Evolutionary conservation across 2,113 vertebrate genomes (phyloP).

Genomic region (Zosterops lateralis): DNA sequence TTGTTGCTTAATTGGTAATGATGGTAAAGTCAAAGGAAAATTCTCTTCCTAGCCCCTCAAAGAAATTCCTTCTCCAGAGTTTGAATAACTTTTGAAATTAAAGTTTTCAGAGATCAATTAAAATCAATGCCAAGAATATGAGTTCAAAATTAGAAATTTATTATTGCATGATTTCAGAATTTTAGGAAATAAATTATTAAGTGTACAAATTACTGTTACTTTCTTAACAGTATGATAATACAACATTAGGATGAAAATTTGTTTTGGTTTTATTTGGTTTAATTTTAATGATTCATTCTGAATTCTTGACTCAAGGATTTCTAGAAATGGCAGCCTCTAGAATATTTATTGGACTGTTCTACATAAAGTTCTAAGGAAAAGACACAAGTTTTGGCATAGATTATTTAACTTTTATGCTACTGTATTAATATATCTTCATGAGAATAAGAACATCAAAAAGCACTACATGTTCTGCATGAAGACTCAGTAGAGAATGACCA

Average conservation of each 20-base stretch:
- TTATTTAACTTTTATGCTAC: not conserved
- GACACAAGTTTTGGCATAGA: not conserved
- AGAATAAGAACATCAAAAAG: not conserved
- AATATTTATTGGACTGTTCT: not conserved
- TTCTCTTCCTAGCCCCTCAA: rapidly evolving
- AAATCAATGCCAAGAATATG: not conserved
- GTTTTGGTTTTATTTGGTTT: not conserved
- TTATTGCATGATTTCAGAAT: not conserved
- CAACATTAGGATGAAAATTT: not conserved
- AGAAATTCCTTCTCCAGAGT: not conserved
- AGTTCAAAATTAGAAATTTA: not conserved
- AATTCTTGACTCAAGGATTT: not conserved
- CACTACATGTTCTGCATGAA: not conserved
- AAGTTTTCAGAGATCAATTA: not conserved
- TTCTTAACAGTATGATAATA: not conserved
- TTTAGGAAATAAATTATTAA: not conserved
- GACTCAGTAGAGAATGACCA: not conserved
- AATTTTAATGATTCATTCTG: not conserved
- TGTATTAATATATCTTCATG: not conserved
- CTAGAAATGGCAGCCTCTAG: not conserved
- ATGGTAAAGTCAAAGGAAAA: not conserved
- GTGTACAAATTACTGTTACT: rapidly evolving
- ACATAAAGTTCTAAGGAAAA: not conserved
- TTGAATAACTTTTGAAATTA: not conserved
- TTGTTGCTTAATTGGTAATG: not conserved